Conservation (phyloP, 2,113 vertebrate species). For the Cavia aperea region DNA sequence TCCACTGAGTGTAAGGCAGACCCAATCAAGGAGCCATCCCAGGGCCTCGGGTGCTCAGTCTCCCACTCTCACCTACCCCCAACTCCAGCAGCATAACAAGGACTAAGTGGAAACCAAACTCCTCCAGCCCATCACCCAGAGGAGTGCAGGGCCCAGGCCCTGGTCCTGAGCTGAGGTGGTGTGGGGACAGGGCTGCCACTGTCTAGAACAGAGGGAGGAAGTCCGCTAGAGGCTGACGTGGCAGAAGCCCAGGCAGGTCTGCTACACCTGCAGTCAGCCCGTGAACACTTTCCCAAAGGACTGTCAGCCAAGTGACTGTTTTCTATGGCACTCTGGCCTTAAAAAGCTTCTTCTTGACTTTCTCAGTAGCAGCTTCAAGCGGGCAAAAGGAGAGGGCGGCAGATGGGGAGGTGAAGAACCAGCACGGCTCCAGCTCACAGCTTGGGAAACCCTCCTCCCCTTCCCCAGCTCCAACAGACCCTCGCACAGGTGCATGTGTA, state of each 20-base stretch:
- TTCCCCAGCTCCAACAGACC: neutral
- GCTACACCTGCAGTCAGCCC: neutral
- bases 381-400: neutral
- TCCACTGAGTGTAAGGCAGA: neutral
- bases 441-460: neutral
- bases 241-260: neutral
- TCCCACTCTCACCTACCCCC: neutral
- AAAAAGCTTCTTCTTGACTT: neutral
- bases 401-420: neutral
- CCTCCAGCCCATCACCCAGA: no score
- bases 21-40: neutral
- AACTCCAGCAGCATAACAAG: accelerated
- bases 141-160: neutral
- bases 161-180: neutral
- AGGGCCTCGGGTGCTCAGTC: neutral
- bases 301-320: neutral
- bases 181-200: neutral
- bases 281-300: neutral
- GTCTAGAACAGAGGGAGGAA: no score
- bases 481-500: no score
- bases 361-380: neutral
- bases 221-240: neutral
- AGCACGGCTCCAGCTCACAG: neutral
- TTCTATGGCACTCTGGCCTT: neutral
- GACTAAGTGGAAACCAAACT: neutral